Conservation (phyloP, 2,797 vertebrate genomes). For the Sciaenops ocellatus region DNA sequence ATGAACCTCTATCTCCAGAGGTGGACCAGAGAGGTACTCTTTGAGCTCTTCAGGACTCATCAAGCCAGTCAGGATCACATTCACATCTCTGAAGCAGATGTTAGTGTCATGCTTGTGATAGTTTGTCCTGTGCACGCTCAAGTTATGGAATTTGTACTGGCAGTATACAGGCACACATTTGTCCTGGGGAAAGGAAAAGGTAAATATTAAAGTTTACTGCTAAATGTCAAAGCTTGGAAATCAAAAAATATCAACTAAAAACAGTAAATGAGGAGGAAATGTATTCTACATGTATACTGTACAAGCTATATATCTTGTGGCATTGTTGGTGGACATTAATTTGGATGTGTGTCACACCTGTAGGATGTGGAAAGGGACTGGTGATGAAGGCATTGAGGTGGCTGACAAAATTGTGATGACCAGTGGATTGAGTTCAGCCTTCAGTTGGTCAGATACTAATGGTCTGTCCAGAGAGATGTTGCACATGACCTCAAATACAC, state of each 20-base stretch:
- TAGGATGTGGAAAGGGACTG: conserved; percentile 79
- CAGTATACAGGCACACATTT: conserved; percentile 89
- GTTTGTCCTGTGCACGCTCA: conserved; percentile 81
- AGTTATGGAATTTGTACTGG: conserved; percentile 85
- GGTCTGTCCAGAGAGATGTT: conserved; percentile 83
- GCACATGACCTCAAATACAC: conserved; percentile 81
- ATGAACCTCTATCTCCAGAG: conserved; percentile 89
- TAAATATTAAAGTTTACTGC: not conserved
- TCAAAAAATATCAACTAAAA: not conserved
- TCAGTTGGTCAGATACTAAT: conserved; percentile 87
- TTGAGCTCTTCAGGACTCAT: conserved; percentile 78
- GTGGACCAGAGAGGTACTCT: conserved; percentile 85
- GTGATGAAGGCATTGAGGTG: conserved; percentile 82
- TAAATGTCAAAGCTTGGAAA: not conserved
- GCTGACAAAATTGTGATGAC: conserved; percentile 86
- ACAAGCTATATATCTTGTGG: not conserved
- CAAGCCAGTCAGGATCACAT: conserved; percentile 87
- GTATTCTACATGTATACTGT: not conserved
- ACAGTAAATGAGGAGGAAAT: not conserved
- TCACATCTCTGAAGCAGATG: conserved; percentile 87
- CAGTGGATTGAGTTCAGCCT: conserved; percentile 88
- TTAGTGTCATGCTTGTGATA: conserved; percentile 77
- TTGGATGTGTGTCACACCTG: conserved; percentile 77
- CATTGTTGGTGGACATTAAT: not conserved
- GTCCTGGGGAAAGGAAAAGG: conserved; percentile 70